These are phyloP conservation scores for Lepidurus apus DNA, from an alignment of 1,140 invertebrate species.

Conservation along the genomic window DNA sequence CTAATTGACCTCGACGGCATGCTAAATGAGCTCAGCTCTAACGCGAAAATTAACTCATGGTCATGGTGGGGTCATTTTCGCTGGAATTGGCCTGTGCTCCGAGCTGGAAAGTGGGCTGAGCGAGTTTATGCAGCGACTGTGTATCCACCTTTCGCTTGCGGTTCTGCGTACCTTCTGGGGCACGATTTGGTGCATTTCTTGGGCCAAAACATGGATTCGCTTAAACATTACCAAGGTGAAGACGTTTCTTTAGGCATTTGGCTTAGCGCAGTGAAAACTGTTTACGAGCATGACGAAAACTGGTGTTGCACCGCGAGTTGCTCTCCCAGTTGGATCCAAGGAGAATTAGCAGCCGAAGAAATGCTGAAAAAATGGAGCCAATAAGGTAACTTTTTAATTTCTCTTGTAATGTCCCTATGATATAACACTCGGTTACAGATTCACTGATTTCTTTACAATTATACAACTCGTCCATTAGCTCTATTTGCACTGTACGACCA, in stretches of 20 bases:
- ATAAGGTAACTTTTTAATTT: background rate
- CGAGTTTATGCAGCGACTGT: background rate
- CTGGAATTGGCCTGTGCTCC: background rate
- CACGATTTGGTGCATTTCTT: background rate
- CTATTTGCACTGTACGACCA: background rate
- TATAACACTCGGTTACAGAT: slow-evolving; percentile 5
- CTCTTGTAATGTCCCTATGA: background rate
- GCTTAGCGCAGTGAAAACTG: background rate
- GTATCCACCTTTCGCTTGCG: background rate
- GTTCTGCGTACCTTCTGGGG: background rate
- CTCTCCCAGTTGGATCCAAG: background rate
- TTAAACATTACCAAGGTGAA: background rate
- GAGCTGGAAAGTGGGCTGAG: background rate
- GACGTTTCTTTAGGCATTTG: background rate
- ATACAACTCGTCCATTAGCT: background rate
- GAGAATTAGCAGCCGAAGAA: background rate
- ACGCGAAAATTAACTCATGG: background rate
- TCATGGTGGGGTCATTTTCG: slow-evolving; percentile 6
- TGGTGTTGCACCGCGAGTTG: background rate
- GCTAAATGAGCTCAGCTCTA: background rate
- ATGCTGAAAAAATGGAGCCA: background rate
- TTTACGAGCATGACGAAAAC: background rate
- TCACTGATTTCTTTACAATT: slow-evolving; percentile 7
- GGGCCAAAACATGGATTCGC: background rate
- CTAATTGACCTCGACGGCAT: background rate